phyloP scores from a whole-genome alignment of 2,797 vertebrate species.

The Pterois miles region DNA sequence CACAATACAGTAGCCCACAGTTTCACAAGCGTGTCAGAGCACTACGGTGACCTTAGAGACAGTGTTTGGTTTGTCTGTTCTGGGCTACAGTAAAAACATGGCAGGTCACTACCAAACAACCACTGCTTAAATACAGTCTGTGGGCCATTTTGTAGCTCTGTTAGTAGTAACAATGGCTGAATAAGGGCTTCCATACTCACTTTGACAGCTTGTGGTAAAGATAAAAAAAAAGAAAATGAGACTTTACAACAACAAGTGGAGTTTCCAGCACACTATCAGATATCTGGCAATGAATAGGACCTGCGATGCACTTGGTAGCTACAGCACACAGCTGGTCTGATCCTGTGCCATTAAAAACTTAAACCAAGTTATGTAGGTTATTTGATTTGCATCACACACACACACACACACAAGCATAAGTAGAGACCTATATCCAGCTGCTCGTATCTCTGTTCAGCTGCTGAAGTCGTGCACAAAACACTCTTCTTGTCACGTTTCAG shows the following conservation, averaged over 20 bases:
- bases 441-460: conserved; percentile 16
- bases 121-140: no score
- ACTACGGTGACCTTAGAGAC: no score
- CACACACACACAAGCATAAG: neutral
- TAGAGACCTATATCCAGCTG: conserved; percentile 26
- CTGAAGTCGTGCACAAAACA: conserved; percentile 1
- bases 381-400: neutral
- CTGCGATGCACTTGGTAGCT: neutral
- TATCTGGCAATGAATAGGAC: neutral
- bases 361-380: neutral
- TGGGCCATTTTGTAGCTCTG: neutral
- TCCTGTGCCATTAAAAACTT: conserved; percentile 5
- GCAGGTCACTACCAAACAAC: no score
- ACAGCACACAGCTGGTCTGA: neutral
- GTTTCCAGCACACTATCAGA: neutral
- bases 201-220: neutral
- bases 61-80: no score
- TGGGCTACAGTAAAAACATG: no score
- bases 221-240: neutral
- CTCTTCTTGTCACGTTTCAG: conserved; percentile 32
- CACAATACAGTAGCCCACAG: no score
- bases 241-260: neutral
- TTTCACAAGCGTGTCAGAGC: no score
- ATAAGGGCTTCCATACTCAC: neutral
- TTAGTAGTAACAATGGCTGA: neutral